Conservation (phyloP, 2,888 invertebrate genomes). For the Hypolimnas misippus region DNA sequence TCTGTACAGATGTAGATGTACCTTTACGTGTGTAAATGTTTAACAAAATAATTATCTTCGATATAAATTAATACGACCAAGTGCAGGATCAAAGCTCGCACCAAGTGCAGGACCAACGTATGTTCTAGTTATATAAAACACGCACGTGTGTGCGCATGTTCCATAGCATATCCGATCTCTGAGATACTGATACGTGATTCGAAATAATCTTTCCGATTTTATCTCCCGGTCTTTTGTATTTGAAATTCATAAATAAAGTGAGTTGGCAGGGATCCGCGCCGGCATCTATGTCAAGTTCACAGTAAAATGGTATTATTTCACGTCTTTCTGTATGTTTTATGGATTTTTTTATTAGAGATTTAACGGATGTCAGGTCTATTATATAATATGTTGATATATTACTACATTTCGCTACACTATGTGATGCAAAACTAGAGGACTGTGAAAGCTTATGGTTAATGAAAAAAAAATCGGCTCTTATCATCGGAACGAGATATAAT, state of each 20-base stretch:
- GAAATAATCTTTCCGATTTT: slow-evolving; percentile 29
- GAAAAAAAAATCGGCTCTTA: too few species aligned
- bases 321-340: not conserved
- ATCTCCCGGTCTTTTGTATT: slow-evolving; percentile 30
- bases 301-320: slow-evolving; percentile 28
- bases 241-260: slow-evolving; percentile 40
- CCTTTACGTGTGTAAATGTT: too few species aligned
- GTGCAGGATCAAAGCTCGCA: too few species aligned
- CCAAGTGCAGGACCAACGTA: too few species aligned
- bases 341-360: not conserved
- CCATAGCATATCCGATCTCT: slow-evolving; percentile 2
- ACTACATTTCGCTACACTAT: too few species aligned
- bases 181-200: slow-evolving; percentile 15
- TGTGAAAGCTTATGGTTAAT: too few species aligned
- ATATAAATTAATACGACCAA: too few species aligned
- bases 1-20: too few species aligned
- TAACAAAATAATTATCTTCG: too few species aligned
- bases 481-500: too few species aligned
- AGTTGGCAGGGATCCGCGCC: slow-evolving; percentile 37
- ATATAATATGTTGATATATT: not conserved
- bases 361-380: not conserved
- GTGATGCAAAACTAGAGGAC: too few species aligned
- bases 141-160: not conserved
- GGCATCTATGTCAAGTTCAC: slow-evolving; percentile 49
- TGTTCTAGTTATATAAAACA: not conserved